Conservation (phyloP, 2,888 invertebrate species). For the Pocota personata region DNA sequence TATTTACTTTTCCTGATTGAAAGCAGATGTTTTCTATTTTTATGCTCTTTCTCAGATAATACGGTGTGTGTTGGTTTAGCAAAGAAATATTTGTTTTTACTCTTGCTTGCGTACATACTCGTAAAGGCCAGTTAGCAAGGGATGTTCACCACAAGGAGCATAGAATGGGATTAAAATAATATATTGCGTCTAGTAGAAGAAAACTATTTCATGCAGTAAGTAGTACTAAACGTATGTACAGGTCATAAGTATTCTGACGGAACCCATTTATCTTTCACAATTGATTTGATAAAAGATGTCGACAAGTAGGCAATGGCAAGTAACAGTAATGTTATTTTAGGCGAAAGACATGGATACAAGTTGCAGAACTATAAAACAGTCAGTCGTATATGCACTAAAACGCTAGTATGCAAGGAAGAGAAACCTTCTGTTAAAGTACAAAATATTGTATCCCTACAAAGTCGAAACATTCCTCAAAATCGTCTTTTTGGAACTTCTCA, state of each 20-base stretch:
- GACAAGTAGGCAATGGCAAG: background rate
- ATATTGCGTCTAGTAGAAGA: background rate
- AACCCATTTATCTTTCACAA: slow-evolving; percentile 5
- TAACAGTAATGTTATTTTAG: background rate
- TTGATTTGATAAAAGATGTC: background rate
- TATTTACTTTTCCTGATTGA: slow-evolving; percentile 71
- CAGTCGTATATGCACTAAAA: no score
- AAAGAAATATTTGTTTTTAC: slow-evolving; percentile 24
- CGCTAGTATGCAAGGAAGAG: no score
- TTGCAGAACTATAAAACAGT: background rate
- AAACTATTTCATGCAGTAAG: background rate
- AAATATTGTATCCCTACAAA: no score
- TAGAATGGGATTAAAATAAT: slow-evolving; percentile 12
- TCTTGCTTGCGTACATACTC: background rate
- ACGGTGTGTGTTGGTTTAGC: slow-evolving; percentile 31
- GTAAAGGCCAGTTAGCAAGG: background rate
- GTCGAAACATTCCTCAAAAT: no score
- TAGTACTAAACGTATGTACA: no score
- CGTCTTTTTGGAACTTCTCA: no score
- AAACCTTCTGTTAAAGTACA: no score
- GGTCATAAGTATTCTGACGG: slow-evolving; percentile 3
- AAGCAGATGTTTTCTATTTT: slow-evolving; percentile 70
- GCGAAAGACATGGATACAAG: background rate
- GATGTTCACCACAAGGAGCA: background rate
- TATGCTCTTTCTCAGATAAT: slow-evolving; percentile 4